Evolutionary conservation across 2,113 vertebrate genomes (phyloP).

Genomic region (Thinocorus orbignyianus): DNA sequence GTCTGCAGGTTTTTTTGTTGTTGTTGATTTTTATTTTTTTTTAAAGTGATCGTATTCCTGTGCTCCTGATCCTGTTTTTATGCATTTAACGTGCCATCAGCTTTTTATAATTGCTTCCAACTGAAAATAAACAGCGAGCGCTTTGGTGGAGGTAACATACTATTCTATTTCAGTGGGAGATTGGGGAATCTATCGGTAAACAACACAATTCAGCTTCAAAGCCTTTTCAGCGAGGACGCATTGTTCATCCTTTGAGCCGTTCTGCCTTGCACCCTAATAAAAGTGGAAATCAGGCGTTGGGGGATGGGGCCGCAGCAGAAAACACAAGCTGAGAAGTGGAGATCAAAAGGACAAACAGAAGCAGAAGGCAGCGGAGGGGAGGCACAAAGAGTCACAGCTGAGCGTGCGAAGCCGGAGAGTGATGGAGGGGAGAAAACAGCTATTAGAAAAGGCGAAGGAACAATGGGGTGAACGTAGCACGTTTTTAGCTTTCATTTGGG

Average conservation of each 20-base stretch:
- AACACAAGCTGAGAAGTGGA: conserved; percentile 49
- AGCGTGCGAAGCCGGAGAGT: background rate
- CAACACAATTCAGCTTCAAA: conserved; percentile 46
- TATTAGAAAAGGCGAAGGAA: background rate
- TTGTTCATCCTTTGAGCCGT: conserved; percentile 43
- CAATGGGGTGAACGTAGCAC: background rate
- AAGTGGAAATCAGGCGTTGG: conserved; percentile 43
- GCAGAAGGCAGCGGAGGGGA: conserved; percentile 57
- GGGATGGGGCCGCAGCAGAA: conserved; percentile 24
- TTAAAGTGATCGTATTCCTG: background rate
- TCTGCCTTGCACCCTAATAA: conserved; percentile 55
- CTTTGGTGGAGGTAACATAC: conserved; percentile 2
- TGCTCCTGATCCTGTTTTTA: background rate
- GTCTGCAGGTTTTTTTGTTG: background rate
- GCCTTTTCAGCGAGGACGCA: conserved; percentile 16
- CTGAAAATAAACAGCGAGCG: background rate
- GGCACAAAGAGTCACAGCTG: conserved; percentile 65
- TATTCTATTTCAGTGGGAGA: conserved; percentile 33
- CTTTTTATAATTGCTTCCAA: conserved; percentile 19
- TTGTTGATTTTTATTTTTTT: background rate
- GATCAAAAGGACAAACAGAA: conserved; percentile 72
- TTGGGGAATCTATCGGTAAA: conserved; percentile 33
- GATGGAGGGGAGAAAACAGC: conserved; percentile 36
- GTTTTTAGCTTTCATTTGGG: background rate
- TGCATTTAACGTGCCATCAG: background rate